Conservation (phyloP, 2,888 invertebrate species). For the Chrysolina haemoptera region DNA sequence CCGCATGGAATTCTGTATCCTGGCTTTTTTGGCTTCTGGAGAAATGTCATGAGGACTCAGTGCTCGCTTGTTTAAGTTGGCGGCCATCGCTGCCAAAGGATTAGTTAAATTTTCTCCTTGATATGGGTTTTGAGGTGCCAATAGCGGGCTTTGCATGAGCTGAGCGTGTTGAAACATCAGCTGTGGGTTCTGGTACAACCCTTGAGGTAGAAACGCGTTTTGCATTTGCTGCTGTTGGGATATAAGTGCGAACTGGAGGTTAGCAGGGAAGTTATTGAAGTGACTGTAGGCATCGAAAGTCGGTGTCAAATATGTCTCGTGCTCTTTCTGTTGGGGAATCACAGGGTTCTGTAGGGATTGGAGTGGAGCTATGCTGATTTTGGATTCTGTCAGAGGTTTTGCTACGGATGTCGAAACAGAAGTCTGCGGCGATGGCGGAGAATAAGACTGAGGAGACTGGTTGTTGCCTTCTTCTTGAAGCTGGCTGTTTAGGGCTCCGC, state of each 20-base stretch:
- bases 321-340: constrained; percentile 46
- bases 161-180: constrained; percentile 68
- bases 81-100: constrained; percentile 72
- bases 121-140: constrained; percentile 62
- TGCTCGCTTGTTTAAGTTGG: constrained; percentile 72
- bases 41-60: constrained; percentile 72
- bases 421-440: constrained; percentile 54
- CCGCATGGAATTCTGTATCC: constrained; percentile 79
- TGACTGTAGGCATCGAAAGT: constrained; percentile 68
- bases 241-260: constrained; percentile 68
- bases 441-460: constrained; percentile 52
- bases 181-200: constrained; percentile 66
- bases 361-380: constrained; percentile 68
- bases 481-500: constrained; percentile 72
- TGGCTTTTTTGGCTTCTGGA: constrained; percentile 76
- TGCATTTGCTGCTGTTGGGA: constrained; percentile 64
- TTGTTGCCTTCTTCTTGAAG: constrained; percentile 65
- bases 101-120: constrained; percentile 66
- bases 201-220: constrained; percentile 66
- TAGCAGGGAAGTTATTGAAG: constrained; percentile 67
- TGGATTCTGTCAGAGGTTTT: constrained; percentile 56
- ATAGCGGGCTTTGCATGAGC: constrained; percentile 66
- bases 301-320: constrained; percentile 60
- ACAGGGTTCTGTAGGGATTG: constrained; percentile 66
- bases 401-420: constrained; percentile 60